A percentile compares a stretch with the other conserved stretches of the same genome.
These are phyloP conservation scores for Apoda limacodes DNA, from an alignment of 2,888 invertebrate species.

Conservation along the genomic window DNA sequence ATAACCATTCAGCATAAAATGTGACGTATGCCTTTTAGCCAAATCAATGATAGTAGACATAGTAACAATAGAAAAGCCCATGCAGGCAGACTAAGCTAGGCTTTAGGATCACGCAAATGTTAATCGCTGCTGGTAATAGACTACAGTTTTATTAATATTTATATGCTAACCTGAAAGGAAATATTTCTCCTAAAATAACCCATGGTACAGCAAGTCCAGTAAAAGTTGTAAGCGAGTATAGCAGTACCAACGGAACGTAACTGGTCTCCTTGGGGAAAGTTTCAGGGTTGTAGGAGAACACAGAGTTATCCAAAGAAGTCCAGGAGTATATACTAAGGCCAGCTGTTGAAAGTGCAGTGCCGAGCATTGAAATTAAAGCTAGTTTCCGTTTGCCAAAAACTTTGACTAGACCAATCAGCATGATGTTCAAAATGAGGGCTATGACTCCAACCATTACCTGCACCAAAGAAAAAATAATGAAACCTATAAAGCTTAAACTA, in stretches of 20 bases:
- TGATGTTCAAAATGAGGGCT: constrained; percentile 45
- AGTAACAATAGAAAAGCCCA: too few species aligned
- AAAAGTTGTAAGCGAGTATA: constrained; percentile 46
- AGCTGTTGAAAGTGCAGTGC: constrained; percentile 36
- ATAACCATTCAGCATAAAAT: too few species aligned
- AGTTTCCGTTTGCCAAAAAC: constrained; percentile 49
- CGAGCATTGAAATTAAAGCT: constrained; percentile 39
- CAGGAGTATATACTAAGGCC: constrained; percentile 43
- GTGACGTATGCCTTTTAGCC: too few species aligned
- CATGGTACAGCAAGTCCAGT: constrained; percentile 61
- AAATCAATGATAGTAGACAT: too few species aligned
- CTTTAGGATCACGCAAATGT: too few species aligned
- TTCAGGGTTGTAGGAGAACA: constrained; percentile 45
- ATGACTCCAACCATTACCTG: constrained; percentile 61
- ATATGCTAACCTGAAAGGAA: constrained; percentile 65
- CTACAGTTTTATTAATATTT: too few species aligned
- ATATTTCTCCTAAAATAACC: constrained; percentile 69
- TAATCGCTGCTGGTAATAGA: too few species aligned
- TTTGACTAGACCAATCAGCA: constrained; percentile 47
- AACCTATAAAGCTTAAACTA: too few species aligned
- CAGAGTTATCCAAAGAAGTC: constrained; percentile 26
- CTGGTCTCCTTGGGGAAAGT: constrained; percentile 51
- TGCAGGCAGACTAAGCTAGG: too few species aligned
- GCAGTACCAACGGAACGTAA: constrained; percentile 45
- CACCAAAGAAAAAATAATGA: too few species aligned